Evolutionary conservation across 1,140 invertebrate genomes (phyloP), one percentile per base, ranked within the genome.

Genomic region (Lordiphosa stackelbergi): DNA sequence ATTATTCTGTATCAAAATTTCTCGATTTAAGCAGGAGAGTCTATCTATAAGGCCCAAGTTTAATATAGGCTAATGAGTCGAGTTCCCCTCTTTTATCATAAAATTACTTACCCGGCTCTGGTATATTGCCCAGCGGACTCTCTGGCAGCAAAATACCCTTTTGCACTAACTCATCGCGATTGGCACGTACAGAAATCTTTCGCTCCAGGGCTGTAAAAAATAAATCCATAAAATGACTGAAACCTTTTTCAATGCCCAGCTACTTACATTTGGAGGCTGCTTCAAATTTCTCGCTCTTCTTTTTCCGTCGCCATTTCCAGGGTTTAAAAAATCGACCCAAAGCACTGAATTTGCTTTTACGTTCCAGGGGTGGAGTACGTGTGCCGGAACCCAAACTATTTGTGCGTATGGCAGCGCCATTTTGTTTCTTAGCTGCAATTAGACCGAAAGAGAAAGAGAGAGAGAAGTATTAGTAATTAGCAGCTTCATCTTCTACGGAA

Each of bases 251-350:
- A 1, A 16, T 16, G 16, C 16, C 16, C 1, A 16, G 16, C 16
- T 16, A 22, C 95, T 95, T 90, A 98, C 96, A 96, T 91, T 96
- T 94, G 85, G 95, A 97, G 73, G 96, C 93, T 74, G 96, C 95
- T 89, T 98, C 96, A 85, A 98, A 96, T 89, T 97, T 97, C 87
- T 99, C 97, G 54, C 96, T 97, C 91, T 98, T 98, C 92, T 98
- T 97, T 95, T 97, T 98, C 89, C 96, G 92, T 90, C 97, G 96
- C 97, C 97, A 99, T 89, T 98, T 98, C 97, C 97, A 98, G 4
- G 97, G 97, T 90, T 98, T 98, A 88, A 99, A 97, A 75, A 98
- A 92, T 89, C 96, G 93, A 70, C 96, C 96, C 84, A 99, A 91
- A 42, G 95, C 94, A 31, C 96, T 95, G 88, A 98, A 94, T 88